These are phyloP conservation scores for Protonibea diacanthus DNA, from an alignment of 2,797 vertebrate genomes.

Conservation along the genomic window DNA sequence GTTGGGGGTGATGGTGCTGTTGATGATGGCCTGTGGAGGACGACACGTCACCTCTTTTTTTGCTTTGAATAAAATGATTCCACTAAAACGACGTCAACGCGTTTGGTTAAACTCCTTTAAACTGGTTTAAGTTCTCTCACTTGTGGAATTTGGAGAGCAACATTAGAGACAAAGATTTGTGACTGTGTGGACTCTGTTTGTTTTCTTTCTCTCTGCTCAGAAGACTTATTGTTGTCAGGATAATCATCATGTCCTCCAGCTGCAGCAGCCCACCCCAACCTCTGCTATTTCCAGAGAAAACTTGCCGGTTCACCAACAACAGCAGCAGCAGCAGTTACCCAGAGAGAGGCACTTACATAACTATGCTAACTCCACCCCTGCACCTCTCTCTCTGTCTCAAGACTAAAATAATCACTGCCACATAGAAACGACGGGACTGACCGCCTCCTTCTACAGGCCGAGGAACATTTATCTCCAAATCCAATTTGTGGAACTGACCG, in stretches of 20 bases:
- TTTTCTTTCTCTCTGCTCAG: constrained; percentile 17
- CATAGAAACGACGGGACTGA: constrained; percentile 41
- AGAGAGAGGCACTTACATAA: constrained; percentile 73
- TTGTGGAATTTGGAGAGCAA: neutral
- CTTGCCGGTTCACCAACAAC: constrained; percentile 49
- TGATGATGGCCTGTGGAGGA: constrained; percentile 94
- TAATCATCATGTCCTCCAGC: constrained; percentile 30
- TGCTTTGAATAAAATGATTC: too few species aligned
- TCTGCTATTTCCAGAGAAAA: constrained; percentile 68
- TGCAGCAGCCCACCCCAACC: constrained; percentile 29
- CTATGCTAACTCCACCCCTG: constrained; percentile 66
- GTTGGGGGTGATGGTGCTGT: constrained; percentile 99
- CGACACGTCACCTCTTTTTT: too few species aligned
- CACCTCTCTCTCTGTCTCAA: constrained; percentile 57
- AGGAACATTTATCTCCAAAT: neutral
- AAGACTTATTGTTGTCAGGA: constrained; percentile 48
- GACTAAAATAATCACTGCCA: constrained; percentile 71
- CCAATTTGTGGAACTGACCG: too few species aligned
- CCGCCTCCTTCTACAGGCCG: constrained; percentile 13
- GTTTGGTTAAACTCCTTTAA: too few species aligned
- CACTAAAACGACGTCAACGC: too few species aligned
- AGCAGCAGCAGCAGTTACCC: constrained; percentile 28
- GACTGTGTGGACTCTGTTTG: neutral
- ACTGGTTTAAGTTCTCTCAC: neutral
- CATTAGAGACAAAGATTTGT: neutral